phyloP scores from a whole-genome alignment of 2,797 vertebrate genomes.

The Falco biarmicus region DNA sequence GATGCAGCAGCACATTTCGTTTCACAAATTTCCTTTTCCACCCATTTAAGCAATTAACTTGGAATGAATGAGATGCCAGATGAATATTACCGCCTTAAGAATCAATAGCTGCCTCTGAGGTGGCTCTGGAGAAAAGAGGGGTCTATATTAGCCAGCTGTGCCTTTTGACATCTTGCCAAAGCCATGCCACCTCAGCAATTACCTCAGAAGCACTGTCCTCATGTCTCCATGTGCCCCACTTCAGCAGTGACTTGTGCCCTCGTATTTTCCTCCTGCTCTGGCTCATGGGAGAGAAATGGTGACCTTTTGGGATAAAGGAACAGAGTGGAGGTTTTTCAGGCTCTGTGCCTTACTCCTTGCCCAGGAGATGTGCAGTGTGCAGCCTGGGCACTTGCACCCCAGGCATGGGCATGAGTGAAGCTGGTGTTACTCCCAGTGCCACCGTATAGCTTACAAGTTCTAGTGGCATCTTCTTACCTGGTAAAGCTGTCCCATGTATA shows the following conservation, averaged over 20 bases:
- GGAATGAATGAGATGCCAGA: constrained; percentile 64
- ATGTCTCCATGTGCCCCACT: neutral
- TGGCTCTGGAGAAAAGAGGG: constrained; percentile 26
- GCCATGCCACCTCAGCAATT: neutral
- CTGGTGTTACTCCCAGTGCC: neutral
- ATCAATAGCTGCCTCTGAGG: constrained; percentile 65
- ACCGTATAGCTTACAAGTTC: neutral
- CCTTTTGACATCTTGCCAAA: neutral
- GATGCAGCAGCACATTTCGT: constrained; percentile 62
- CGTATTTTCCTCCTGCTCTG: neutral
- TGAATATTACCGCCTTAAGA: constrained; percentile 52
- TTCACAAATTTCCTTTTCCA: constrained; percentile 69
- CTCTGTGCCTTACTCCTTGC: neutral
- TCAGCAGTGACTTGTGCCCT: neutral
- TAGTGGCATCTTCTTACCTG: neutral
- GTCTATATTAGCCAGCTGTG: constrained; percentile 20
- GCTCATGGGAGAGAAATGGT: neutral
- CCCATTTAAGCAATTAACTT: constrained; percentile 66
- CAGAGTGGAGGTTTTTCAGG: neutral
- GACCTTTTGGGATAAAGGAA: neutral
- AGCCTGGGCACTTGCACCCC: neutral
- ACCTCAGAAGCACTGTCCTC: neutral
- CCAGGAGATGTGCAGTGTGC: fast-evolving
- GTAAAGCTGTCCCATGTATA: neutral
- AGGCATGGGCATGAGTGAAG: neutral